A percentile compares a stretch with the other conserved stretches of the same genome.
These are phyloP conservation scores for Hiodon tergisus DNA, from an alignment of 2,113 vertebrate species.

Conservation along the genomic window DNA sequence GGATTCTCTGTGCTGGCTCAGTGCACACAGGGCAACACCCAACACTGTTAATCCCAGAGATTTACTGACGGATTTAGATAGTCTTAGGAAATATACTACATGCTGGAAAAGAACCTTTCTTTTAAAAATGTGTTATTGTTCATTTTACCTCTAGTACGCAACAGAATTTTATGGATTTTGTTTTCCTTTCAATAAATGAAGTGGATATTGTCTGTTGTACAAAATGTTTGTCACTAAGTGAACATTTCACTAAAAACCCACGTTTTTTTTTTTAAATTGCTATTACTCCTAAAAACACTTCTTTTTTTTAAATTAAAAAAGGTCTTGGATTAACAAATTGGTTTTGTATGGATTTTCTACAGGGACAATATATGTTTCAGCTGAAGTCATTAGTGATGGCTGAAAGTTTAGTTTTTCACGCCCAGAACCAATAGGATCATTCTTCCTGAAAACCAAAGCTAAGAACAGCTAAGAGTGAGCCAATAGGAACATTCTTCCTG, in stretches of 20 bases:
- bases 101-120: constrained; percentile 64
- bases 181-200: constrained; percentile 47
- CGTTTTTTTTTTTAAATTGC: constrained; percentile 58
- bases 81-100: constrained; percentile 46
- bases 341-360: constrained; percentile 35
- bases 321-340: constrained; percentile 44
- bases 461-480: background rate
- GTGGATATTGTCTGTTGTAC: constrained; percentile 54
- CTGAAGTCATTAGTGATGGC: background rate
- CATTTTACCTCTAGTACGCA: constrained; percentile 65
- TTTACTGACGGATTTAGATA: constrained; percentile 51
- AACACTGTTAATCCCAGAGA: constrained; percentile 58
- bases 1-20: constrained; percentile 26
- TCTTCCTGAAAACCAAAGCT: background rate
- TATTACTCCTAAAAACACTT: constrained; percentile 63
- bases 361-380: background rate
- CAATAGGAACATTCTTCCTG: background rate
- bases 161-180: constrained; percentile 56
- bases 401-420: background rate
- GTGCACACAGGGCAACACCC: constrained; percentile 40
- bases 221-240: constrained; percentile 62
- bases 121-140: constrained; percentile 54
- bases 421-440: background rate
- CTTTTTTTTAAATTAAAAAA: constrained; percentile 58
- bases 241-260: constrained; percentile 62